Percentiles rank a stretch among this genome's conserved stretches.
These are phyloP conservation scores for Sorex araneus DNA, from an alignment of 2,113 vertebrate species.

Conservation along the genomic window DNA sequence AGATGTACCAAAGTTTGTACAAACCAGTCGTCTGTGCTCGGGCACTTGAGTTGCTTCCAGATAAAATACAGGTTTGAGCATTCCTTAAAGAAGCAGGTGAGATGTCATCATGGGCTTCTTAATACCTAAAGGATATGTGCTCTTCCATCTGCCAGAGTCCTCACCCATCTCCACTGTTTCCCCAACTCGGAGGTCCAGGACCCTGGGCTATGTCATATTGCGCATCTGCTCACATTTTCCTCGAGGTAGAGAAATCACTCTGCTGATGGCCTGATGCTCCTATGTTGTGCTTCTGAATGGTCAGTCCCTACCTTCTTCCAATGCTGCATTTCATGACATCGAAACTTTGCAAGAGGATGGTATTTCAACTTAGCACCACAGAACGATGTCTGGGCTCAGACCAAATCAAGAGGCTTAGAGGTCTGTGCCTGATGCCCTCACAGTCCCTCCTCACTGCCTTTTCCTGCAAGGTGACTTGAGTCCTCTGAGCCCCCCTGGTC, in stretches of 20 bases:
- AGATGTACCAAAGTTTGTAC: no score
- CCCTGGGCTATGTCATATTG: not conserved
- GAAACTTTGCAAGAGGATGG: not conserved
- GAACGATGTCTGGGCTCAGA: not conserved
- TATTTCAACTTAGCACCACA: not conserved
- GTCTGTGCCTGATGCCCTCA: not conserved
- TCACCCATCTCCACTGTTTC: not conserved
- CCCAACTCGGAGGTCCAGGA: not conserved
- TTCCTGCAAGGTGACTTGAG: not conserved
- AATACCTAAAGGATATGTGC: not conserved
- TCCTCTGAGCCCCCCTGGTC: not conserved
- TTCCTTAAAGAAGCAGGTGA: not conserved
- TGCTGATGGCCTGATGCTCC: not conserved
- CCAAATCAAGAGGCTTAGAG: not conserved
- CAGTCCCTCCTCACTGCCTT: not conserved
- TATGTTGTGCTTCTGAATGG: slow-evolving; percentile 1
- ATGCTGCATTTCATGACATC: not conserved
- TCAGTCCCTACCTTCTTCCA: not conserved
- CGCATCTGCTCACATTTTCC: not conserved
- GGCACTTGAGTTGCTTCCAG: no score
- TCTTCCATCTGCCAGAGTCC: not conserved
- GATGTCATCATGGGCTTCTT: not conserved
- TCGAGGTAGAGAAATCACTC: not conserved
- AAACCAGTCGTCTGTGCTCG: no score
- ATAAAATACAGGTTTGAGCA: not conserved